Percentiles rank a stretch among this genome's conserved stretches.
These are phyloP conservation scores for Tigriopus japonicus DNA, from an alignment of 1,140 invertebrate species.

Conservation along the genomic window DNA sequence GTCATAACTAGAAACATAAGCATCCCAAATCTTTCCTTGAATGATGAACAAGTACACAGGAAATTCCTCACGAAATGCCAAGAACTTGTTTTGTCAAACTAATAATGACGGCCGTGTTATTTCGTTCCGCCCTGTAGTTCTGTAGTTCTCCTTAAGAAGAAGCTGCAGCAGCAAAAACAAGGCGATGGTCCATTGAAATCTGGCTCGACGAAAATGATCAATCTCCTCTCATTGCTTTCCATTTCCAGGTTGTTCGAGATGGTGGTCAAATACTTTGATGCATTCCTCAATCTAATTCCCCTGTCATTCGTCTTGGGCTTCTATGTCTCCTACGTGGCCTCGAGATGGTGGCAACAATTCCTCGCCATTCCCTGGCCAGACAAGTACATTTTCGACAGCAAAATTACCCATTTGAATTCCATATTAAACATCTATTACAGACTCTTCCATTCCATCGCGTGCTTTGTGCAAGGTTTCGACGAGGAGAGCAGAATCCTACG, in stretches of 20 bases:
- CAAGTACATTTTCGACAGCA: constrained; percentile 37
- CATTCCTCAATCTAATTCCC: constrained; percentile 55
- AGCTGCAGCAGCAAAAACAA: not conserved
- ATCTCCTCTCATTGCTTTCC: constrained; percentile 15
- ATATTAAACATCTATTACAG: constrained; percentile 23
- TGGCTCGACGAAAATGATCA: not conserved
- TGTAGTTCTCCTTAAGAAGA: no score
- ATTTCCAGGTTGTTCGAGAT: constrained; percentile 44
- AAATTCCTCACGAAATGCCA: no score
- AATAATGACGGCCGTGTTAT: no score
- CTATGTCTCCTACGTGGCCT: constrained; percentile 79
- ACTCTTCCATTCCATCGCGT: constrained; percentile 40
- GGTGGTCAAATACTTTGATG: constrained; percentile 54
- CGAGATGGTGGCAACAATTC: constrained; percentile 82
- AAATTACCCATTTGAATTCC: constrained; percentile 15
- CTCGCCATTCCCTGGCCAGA: constrained; percentile 53
- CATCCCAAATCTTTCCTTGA: no score
- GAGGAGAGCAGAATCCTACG: constrained; percentile 38
- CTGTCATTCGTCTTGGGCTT: constrained; percentile 72
- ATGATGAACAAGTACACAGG: no score
- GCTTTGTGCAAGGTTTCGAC: constrained; percentile 40
- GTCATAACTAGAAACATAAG: no score
- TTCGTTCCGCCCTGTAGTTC: no score
- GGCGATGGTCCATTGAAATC: not conserved
- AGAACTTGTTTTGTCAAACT: no score